Conservation (phyloP, 2,113 vertebrate genomes). For the Pipra filicauda region DNA sequence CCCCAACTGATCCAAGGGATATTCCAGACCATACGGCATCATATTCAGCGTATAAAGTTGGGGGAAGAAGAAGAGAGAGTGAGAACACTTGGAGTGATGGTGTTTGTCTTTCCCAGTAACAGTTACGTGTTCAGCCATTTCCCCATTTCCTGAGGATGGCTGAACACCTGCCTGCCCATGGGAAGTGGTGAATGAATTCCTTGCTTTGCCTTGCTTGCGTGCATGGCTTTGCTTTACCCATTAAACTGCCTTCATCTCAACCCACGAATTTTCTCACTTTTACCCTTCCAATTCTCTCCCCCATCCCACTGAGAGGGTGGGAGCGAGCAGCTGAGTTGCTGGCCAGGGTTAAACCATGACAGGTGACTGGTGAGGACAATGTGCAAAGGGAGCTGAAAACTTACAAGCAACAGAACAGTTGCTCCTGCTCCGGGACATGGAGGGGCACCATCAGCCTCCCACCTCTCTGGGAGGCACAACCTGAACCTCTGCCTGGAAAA, state of each 20-base stretch:
- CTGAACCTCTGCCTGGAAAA: not conserved
- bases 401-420: not conserved
- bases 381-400: not conserved
- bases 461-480: not conserved
- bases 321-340: not conserved
- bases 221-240: not conserved
- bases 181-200: not conserved
- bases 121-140: not conserved
- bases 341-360: not conserved
- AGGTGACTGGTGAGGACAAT: not conserved
- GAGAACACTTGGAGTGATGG: not conserved
- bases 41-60: not conserved
- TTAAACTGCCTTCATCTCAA: not conserved
- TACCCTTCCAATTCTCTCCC: not conserved
- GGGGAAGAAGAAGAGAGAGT: not conserved
- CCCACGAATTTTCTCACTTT: not conserved
- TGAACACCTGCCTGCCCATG: not conserved
- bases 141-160: not conserved
- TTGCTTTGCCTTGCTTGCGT: not conserved
- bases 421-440: fast-evolving
- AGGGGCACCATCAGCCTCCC: not conserved
- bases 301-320: not conserved
- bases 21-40: not conserved
- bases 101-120: not conserved
- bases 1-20: not conserved